Evolutionary conservation across 1,140 invertebrate species (phyloP).

Genomic region (Ceratina japonica): DNA sequence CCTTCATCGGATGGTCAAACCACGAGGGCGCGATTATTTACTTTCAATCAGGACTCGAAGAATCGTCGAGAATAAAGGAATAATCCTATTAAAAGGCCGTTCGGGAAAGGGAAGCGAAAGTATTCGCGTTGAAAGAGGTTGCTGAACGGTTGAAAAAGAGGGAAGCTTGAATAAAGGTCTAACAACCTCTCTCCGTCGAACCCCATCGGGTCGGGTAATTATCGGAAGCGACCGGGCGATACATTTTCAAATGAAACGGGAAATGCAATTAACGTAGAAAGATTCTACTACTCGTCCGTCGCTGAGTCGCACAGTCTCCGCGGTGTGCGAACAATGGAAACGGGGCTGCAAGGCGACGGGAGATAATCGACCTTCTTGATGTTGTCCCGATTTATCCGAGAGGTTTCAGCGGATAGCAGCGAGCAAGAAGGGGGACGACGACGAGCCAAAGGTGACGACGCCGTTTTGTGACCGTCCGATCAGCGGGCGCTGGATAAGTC

Average conservation of each 20-base stretch:
- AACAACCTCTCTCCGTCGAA: not conserved
- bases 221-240: too few relatives aligned
- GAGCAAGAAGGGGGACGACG: conserved; percentile 19
- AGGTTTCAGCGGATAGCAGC: conserved; percentile 46
- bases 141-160: not conserved
- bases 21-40: not conserved
- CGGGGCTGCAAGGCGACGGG: not conserved
- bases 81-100: not conserved
- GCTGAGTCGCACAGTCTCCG: too few relatives aligned
- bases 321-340: not conserved
- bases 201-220: not conserved
- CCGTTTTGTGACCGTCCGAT: conserved; percentile 55
- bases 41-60: not conserved
- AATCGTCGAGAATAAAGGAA: not conserved
- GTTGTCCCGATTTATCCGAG: conserved; percentile 54
- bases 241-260: not conserved
- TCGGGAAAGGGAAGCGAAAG: not conserved
- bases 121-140: not conserved
- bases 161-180: not conserved
- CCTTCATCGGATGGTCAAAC: too few relatives aligned
- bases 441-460: conserved; percentile 8
- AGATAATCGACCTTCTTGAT: conserved; percentile 32
- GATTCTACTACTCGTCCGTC: too few relatives aligned
- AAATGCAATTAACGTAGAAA: not conserved
- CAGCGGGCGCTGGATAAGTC: conserved; percentile 38